Base-by-base conservation (phyloP, 2,113 vertebrate species). In the Galeopterus variegatus region DNA sequence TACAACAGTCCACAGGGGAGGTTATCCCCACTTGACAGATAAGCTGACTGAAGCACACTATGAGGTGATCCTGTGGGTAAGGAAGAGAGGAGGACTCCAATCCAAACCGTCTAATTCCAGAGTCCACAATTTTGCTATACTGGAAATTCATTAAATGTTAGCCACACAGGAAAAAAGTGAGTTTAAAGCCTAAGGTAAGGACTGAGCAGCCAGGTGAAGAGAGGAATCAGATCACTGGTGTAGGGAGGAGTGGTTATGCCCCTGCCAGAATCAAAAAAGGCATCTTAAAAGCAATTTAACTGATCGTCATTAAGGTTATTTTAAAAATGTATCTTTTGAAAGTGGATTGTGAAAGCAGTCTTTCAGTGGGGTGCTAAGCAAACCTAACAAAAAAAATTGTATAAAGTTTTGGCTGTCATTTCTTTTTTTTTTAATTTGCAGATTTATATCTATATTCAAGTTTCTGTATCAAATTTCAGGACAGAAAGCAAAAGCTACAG, bases 351-450 rank as follows among this genome's bases (percentile, higher is more conserved):
- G 14, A 88, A 90, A 94, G 36, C 45, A 70, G 10, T 81, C 52
- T 80, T 83, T 83, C 41, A 76, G 41, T 62, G 28, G 31, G 48
- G 54, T 62, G 48, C 80, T 90, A 76, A 90, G 70, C 67, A 97
- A 89, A 73, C 28, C 24, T 95, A 67, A 76, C 4, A 48, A 83
- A 73, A 73, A 94, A 70, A 82, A 72, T 56, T 92, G 65, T 52
- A 14, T 54, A 33, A 90, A 77, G 23, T 31, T 72, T 95, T 67
- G 67, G 50, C 56, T 50, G 18, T 52, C 33, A 41, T 17, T 6
- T 72, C 33, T 70, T 14, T 65, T 18, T 60, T 50, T 69, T 77
- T 50, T 11, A 88, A 54, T 76, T 80, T 90, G 36, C 15, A 50
- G n/a, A 79, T 41, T 80, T 62, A 50, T 13, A 56, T 48, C n/a